Conservation (phyloP, 1,140 invertebrate species). For the Drosophila virilis region DNA sequence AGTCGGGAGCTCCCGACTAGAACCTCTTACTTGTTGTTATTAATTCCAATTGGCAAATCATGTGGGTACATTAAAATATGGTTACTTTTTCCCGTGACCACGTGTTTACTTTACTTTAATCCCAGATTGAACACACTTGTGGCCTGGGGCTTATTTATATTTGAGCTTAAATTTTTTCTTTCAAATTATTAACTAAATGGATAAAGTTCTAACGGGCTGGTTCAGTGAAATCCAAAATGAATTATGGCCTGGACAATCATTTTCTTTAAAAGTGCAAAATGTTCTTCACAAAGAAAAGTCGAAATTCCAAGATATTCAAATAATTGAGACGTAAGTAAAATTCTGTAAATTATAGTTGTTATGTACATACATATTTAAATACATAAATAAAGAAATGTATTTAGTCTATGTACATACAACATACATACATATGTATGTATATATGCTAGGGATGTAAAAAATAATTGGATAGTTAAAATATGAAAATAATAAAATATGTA, state of each 20-base stretch:
- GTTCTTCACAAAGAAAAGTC: slow-evolving; percentile 93
- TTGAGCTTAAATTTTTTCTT: neutral
- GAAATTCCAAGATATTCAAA: slow-evolving; percentile 94
- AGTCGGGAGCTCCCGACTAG: too few relatives aligned
- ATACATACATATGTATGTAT: too few relatives aligned
- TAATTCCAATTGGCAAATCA: slow-evolving; percentile 30
- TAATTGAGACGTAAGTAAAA: slow-evolving; percentile 92
- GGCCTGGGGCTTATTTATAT: too few relatives aligned
- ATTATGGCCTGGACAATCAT: slow-evolving; percentile 95
- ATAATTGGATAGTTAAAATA: too few relatives aligned
- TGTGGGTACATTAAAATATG: slow-evolving; percentile 26
- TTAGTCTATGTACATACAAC: too few relatives aligned
- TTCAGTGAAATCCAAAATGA: slow-evolving; percentile 94
- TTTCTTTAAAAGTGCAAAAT: slow-evolving; percentile 95
- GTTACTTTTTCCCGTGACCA: slow-evolving; percentile 36
- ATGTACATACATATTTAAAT: too few relatives aligned
- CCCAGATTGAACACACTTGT: slow-evolving; percentile 11
- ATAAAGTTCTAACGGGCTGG: slow-evolving; percentile 91
- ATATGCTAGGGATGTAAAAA: too few relatives aligned
- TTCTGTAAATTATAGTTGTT: too few relatives aligned
- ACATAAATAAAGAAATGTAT: too few relatives aligned
- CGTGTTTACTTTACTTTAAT: slow-evolving; percentile 42
- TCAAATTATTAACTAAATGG: slow-evolving; percentile 75
- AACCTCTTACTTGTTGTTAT: neutral
- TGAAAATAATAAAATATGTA: too few relatives aligned